Evolutionary conservation across 30 jellyfish, hydroid and myxozoan species (phyloP), one percentile per base, ranked within the genome.

Genomic region (Turritopsis dohrnii): DNA sequence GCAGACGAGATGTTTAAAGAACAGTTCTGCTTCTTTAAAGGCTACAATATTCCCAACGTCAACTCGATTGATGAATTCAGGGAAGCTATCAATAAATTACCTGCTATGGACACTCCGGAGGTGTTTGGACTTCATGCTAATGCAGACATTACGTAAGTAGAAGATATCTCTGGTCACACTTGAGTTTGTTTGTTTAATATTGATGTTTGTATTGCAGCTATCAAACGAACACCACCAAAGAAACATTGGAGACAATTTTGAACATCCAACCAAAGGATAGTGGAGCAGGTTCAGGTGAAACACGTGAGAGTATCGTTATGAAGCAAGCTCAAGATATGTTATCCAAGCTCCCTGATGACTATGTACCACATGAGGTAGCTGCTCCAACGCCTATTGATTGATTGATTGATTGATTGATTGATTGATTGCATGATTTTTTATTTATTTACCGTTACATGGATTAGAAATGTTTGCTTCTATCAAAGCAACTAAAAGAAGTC

Each of bases 201-300:
- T 41, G 60, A 41, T 5, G 60, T 41, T 41, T 41, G 5, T 41
- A 13, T 41, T 41, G 60, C 60, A 41, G 96, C 18, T 92, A 92
- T 81, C 98, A 92, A 85, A 92, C 95, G 81, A 92, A 92, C 89
- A 84, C 95, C 66, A 87, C 98, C 18, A 79, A 79, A 71, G 95
- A 87, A 75, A 88, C 93, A 1, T 79, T 92, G 87, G 96, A 92
- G 52, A 87, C 96, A 8, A 92, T 92, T 69, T 74, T 92, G 84
- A 92, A 92, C 84, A 87, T 92, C 71, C 98, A 92, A 84, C 98
- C 98, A 17, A 92, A 92, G 71, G 98, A 92, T 79, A 92, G 98
- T 81, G 98, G 98, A 19, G 96, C 95, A 0, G 98, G 98, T 16
- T 84, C 84, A 52, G 98, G 98, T 54, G 98, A 92, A 72, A 92